Conservation (phyloP, 2,113 vertebrate genomes). For the Stomatorhinus ivindoensis region DNA sequence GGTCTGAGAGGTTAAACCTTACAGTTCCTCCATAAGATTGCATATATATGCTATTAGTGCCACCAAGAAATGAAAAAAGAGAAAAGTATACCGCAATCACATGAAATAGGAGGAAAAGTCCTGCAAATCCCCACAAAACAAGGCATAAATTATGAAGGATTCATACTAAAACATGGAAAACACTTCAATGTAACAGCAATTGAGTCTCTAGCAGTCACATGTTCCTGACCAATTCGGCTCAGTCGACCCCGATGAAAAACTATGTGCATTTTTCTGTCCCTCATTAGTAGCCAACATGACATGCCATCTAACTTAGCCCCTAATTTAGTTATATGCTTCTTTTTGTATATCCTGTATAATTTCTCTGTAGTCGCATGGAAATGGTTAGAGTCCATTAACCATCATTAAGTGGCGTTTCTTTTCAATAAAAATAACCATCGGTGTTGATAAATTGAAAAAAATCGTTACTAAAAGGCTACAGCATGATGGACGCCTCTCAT, state of each 20-base stretch:
- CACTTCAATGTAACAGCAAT: neutral
- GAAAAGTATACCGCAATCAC: slow-evolving; percentile 5
- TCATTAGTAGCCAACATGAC: neutral
- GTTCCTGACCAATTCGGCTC: neutral
- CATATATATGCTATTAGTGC: neutral
- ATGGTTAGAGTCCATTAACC: neutral
- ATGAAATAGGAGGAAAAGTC: slow-evolving; percentile 48
- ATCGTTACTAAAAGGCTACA: neutral
- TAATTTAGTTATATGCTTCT: neutral
- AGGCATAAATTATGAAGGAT: slow-evolving; percentile 22
- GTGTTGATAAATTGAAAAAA: neutral
- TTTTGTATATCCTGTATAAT: neutral
- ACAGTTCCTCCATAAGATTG: neutral
- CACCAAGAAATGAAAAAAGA: neutral
- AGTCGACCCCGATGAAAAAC: neutral
- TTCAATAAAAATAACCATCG: neutral
- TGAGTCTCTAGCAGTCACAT: neutral
- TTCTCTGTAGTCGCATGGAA: neutral
- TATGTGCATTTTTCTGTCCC: neutral
- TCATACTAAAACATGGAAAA: slow-evolving; percentile 13
- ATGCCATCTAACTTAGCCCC: neutral
- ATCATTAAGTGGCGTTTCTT: neutral
- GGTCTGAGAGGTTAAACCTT: neutral
- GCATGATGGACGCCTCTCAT: neutral
- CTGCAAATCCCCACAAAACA: slow-evolving; percentile 52